phyloP scores from a whole-genome alignment of 2,888 invertebrate genomes.

The Trypoxylon attenuatum region DNA sequence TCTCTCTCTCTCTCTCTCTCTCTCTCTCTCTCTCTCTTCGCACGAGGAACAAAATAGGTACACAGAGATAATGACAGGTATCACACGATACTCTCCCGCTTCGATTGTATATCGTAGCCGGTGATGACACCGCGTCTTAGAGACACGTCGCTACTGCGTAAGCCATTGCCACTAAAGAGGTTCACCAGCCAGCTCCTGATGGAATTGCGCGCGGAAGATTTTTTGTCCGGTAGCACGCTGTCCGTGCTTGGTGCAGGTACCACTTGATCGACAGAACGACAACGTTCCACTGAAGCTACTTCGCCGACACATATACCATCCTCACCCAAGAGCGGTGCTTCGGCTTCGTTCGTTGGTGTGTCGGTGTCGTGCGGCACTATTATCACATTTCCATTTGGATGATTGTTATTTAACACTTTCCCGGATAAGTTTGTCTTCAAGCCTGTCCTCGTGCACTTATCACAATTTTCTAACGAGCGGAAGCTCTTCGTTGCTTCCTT shows the following conservation, averaged over 20 bases:
- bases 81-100: slow-evolving; percentile 79
- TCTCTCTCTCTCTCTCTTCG: too few species aligned
- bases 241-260: slow-evolving; percentile 74
- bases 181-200: slow-evolving; percentile 85
- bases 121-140: slow-evolving; percentile 76
- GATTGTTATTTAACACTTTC: slow-evolving; percentile 76
- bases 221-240: slow-evolving; percentile 77
- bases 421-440: slow-evolving; percentile 74
- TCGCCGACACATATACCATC: slow-evolving; percentile 68
- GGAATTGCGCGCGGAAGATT: slow-evolving; percentile 79
- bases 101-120: slow-evolving; percentile 77
- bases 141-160: slow-evolving; percentile 80
- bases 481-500: slow-evolving; percentile 69
- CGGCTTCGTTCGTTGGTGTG: slow-evolving; percentile 68
- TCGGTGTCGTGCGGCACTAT: slow-evolving; percentile 65
- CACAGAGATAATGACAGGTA: too few species aligned
- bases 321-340: slow-evolving; percentile 74
- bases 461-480: slow-evolving; percentile 76
- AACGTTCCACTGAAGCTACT: slow-evolving; percentile 77
- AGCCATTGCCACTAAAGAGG: slow-evolving; percentile 83
- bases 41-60: too few species aligned
- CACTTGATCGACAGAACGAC: slow-evolving; percentile 85
- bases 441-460: slow-evolving; percentile 71
- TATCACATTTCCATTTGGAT: slow-evolving; percentile 77
- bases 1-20: too few species aligned